Evolutionary conservation across 92 coral and sea anemone genomes (phyloP).

Genomic region (Siderastrea siderea): DNA sequence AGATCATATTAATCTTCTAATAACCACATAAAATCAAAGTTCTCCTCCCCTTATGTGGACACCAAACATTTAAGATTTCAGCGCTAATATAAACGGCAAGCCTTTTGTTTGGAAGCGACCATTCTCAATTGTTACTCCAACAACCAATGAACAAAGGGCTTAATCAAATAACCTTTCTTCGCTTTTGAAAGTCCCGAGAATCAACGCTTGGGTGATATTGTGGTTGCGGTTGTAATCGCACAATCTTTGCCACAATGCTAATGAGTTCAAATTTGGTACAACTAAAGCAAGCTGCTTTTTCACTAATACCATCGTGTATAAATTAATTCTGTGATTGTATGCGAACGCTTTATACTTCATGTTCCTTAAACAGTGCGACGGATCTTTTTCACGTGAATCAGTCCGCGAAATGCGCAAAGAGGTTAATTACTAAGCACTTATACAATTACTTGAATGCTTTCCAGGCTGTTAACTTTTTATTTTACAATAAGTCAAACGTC

Average conservation of each 20-base stretch:
- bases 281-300: not conserved
- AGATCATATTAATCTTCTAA: constrained; percentile 55
- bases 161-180: constrained; percentile 44
- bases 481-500: not conserved
- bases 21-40: constrained; percentile 56
- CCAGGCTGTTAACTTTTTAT: constrained; percentile 35
- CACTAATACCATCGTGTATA: not conserved
- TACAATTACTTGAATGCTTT: constrained; percentile 45
- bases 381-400: not conserved
- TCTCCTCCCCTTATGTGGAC: constrained; percentile 50
- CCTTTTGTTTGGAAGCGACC: constrained; percentile 45
- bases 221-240: not conserved
- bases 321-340: not conserved
- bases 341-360: not conserved
- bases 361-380: no score
- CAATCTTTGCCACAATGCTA: constrained; percentile 58
- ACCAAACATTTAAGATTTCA: constrained; percentile 50
- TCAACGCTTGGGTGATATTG: constrained; percentile 62
- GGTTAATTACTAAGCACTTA: constrained; percentile 45
- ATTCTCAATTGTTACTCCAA: constrained; percentile 34
- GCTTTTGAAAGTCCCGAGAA: constrained; percentile 21
- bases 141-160: constrained; percentile 56
- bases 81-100: constrained; percentile 38
- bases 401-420: constrained; percentile 12
- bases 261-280: constrained; percentile 20